These are phyloP conservation scores for Dipodomys ordii DNA, from an alignment of 2,113 vertebrate genomes.

Conservation along the genomic window DNA sequence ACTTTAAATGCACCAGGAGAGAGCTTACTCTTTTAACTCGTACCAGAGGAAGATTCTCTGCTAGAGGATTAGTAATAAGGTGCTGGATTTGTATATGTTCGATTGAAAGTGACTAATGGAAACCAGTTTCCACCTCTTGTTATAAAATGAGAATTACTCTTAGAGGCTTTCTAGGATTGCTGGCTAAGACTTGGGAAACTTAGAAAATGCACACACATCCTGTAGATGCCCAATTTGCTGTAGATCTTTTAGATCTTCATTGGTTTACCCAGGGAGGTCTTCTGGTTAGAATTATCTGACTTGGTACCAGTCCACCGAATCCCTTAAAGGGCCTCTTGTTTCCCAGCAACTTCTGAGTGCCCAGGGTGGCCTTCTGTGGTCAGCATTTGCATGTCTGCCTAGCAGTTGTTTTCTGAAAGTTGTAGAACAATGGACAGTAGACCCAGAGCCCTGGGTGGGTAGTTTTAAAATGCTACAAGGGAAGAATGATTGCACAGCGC, in stretches of 20 bases:
- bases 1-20: background rate
- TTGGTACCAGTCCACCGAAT: background rate
- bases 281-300: background rate
- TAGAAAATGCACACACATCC: background rate
- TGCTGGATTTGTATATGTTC: background rate
- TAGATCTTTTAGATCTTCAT: background rate
- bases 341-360: background rate
- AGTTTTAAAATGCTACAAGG: background rate
- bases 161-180: background rate
- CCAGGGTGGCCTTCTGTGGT: background rate
- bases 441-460: background rate
- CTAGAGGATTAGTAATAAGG: background rate
- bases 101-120: slow-evolving; percentile 24
- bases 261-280: background rate
- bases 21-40: background rate
- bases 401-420: background rate
- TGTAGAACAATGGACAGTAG: background rate
- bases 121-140: background rate
- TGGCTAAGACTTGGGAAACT: background rate
- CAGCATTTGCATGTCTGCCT: background rate
- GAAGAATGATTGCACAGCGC: too few species aligned
- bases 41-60: background rate
- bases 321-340: background rate
- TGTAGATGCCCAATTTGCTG: background rate
- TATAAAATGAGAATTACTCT: background rate